Evolutionary conservation across 2,888 invertebrate genomes (phyloP).

Genomic region (Tanytarsus gracilentus): DNA sequence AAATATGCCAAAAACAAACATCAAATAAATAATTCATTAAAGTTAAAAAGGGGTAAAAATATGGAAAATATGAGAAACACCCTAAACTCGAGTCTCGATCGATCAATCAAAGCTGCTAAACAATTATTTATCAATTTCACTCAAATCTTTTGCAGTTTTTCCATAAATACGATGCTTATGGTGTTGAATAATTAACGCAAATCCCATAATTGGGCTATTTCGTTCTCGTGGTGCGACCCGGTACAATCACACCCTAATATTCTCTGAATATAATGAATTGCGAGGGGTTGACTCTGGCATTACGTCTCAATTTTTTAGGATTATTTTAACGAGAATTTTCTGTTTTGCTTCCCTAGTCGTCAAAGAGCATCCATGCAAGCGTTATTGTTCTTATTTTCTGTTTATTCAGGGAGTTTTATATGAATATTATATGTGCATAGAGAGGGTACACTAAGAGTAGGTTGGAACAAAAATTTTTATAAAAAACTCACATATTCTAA

Average conservation of each 20-base stretch:
- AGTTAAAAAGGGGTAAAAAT: constrained; percentile 9
- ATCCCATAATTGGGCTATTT: constrained; percentile 26
- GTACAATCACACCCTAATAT: background rate
- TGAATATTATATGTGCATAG: too few species aligned
- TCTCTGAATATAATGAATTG: background rate
- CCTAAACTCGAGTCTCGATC: background rate
- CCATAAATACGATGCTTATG: background rate
- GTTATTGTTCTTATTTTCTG: too few species aligned
- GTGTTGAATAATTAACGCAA: constrained; percentile 11
- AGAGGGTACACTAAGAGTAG: too few species aligned
- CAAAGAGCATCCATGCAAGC: background rate
- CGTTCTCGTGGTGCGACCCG: constrained; percentile 3
- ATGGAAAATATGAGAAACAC: background rate
- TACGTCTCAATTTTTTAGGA: constrained; percentile 27
- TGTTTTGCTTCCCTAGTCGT: constrained; percentile 18
- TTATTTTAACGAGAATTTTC: constrained; percentile 14
- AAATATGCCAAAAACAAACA: background rate
- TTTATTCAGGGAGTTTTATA: too few species aligned
- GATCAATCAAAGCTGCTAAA: constrained; percentile 24
- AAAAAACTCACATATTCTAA: too few species aligned
- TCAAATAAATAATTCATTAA: constrained; percentile 22
- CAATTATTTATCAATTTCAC: constrained; percentile 27
- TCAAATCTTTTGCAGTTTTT: background rate
- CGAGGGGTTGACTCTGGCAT: background rate
- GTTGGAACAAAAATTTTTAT: too few species aligned